Percentiles rank a stretch among this genome's conserved stretches.
Conservation (phyloP, 2,797 vertebrate genomes). For the Parauchenoglanis ngamensis region DNA sequence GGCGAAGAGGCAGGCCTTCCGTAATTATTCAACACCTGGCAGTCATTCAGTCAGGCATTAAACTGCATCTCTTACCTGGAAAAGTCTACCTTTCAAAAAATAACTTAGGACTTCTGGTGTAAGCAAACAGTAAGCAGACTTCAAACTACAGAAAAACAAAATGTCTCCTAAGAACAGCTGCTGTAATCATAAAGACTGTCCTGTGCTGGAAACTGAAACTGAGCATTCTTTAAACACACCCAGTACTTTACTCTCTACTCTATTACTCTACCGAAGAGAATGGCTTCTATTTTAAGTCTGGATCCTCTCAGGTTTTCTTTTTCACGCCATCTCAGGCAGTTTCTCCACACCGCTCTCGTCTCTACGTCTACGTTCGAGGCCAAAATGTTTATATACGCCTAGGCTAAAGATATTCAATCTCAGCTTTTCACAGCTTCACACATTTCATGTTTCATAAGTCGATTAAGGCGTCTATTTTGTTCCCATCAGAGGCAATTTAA, state of each 20-base stretch:
- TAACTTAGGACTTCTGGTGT: background rate
- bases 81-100: background rate
- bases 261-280: background rate
- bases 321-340: background rate
- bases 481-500: background rate
- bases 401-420: background rate
- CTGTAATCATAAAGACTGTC: background rate
- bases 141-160: background rate
- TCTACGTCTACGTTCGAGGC: background rate
- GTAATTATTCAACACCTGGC: background rate
- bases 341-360: background rate
- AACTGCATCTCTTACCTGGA: background rate
- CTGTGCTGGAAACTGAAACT: background rate
- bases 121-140: background rate
- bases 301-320: background rate
- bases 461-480: background rate
- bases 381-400: background rate
- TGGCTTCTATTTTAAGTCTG: background rate
- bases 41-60: background rate
- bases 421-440: background rate
- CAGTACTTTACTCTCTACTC: background rate
- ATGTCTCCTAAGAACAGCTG: background rate
- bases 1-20: background rate
- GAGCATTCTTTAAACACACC: background rate
- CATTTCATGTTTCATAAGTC: background rate